Evolutionary conservation across 2,797 vertebrate genomes (phyloP), one percentile per base, ranked within the genome.

Genomic region (Columba guinea): DNA sequence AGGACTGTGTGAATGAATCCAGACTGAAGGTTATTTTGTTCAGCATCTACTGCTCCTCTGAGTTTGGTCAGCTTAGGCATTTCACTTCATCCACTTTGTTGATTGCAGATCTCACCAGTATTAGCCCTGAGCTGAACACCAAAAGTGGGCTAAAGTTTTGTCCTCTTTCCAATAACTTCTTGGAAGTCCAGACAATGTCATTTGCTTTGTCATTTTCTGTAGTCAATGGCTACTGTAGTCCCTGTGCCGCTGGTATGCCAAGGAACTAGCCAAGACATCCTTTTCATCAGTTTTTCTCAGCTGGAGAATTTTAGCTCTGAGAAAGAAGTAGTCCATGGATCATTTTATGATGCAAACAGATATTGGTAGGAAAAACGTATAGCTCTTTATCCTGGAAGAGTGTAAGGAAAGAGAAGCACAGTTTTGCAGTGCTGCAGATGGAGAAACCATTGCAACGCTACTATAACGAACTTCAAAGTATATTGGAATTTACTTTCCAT

Each of bases 401-500:
- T 15, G 11, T 58, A 37, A 84, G 37, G 65, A 81, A 79, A 83
- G 41, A 18, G 20, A 91, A 92, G 27, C 11, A 46, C 9, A 56
- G 14, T 30, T 83, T 53, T 94, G 22, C 9, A 62, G 32, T 65
- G 16, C 7, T 59, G 39, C 32, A 65, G 20, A 69, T 60, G 20
- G 39, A 78, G 27, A 18, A 60, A 77, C 13, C 23, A 83, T 67
- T 7, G 0, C 1, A 5, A 18, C 69, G 28, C 8, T 30, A 26
- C 70, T 69, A 2, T 28, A 90, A 75, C 52, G 62, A 92, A 84
- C 76, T 76, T 89, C 48, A 85, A 91, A 88, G 58, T 49, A 34
- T 13, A 4, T 46, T 73, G 73, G 58, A 92, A 88, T 55, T 91
- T 85, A 75, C 48, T 92, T 94, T 92, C 87, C 76, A 67, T 49